A percentile compares a stretch with the other conserved stretches of the same genome.
Conservation (phyloP, 1,140 invertebrate genomes). For the Drosophila grimshawi region DNA sequence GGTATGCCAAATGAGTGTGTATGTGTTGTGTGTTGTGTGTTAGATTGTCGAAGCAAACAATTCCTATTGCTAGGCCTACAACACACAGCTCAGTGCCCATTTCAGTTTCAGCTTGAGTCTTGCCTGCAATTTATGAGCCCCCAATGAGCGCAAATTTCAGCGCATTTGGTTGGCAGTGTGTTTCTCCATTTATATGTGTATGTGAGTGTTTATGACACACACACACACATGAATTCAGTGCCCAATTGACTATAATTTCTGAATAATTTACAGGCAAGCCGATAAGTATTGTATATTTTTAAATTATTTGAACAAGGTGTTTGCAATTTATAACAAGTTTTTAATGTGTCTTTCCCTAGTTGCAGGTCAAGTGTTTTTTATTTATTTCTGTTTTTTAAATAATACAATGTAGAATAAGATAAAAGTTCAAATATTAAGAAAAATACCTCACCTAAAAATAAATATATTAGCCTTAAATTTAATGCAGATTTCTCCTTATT, state of each 20-base stretch:
- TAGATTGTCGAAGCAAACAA: slow-evolving; percentile 10
- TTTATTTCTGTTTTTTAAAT: no score
- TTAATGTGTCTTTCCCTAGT: background rate
- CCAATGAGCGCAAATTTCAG: slow-evolving; percentile 70
- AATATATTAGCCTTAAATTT: no score
- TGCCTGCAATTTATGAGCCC: slow-evolving; percentile 68
- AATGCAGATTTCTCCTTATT: no score
- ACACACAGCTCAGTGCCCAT: background rate
- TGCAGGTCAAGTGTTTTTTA: background rate
- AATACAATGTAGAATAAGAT: no score
- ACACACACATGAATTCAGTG: slow-evolving; percentile 50
- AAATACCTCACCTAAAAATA: no score
- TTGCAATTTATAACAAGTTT: background rate
- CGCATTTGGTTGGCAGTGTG: slow-evolving; percentile 8
- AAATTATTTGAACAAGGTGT: no score
- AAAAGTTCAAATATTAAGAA: no score
- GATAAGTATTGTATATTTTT: background rate
- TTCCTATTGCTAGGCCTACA: slow-evolving; percentile 21
- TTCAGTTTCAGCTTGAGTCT: slow-evolving; percentile 30
- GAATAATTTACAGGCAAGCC: slow-evolving; percentile 45
- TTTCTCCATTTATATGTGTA: background rate
- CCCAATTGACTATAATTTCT: slow-evolving; percentile 67
- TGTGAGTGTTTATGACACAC: slow-evolving; percentile 31
- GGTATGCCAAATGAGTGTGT: slow-evolving; percentile 49
- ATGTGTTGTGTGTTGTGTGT: slow-evolving; percentile 1